Evolutionary conservation across 53 echinoderm and acorn worm species (phyloP).

Genomic region (Echinometra lucunter): DNA sequence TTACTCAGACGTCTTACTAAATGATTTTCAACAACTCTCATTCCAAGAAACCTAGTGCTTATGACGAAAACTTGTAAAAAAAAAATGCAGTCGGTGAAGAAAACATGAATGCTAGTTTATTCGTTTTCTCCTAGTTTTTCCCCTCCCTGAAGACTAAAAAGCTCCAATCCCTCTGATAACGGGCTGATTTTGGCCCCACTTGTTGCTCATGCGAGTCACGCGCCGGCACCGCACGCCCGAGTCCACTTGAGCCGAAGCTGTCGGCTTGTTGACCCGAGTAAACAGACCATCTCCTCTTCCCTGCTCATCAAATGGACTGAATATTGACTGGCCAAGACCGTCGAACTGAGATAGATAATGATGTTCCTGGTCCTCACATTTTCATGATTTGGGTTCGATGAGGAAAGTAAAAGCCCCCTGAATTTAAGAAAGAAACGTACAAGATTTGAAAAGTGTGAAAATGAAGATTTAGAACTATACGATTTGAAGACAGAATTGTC

Average conservation of each 20-base stretch:
- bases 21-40: background rate
- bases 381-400: background rate
- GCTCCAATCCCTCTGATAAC: background rate
- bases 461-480: background rate
- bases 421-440: background rate
- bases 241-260: slow-evolving; percentile 61
- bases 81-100: background rate
- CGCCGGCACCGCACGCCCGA: slow-evolving; percentile 19
- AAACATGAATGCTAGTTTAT: background rate
- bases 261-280: slow-evolving; percentile 53
- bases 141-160: background rate
- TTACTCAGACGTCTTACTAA: background rate
- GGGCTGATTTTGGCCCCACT: background rate
- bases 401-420: background rate
- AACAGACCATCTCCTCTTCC: slow-evolving; percentile 26
- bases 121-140: background rate
- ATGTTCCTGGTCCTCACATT: slow-evolving; percentile 5
- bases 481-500: background rate
- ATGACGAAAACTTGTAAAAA: background rate
- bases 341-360: background rate
- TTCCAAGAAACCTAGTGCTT: background rate
- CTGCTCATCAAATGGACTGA: slow-evolving; percentile 26
- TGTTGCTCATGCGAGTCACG: slow-evolving; percentile 61
- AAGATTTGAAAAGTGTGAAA: background rate
- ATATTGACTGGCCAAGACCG: slow-evolving; percentile 28